phyloP scores from a whole-genome alignment of 2,888 invertebrate species.

The Dolichomitus sp. region DNA sequence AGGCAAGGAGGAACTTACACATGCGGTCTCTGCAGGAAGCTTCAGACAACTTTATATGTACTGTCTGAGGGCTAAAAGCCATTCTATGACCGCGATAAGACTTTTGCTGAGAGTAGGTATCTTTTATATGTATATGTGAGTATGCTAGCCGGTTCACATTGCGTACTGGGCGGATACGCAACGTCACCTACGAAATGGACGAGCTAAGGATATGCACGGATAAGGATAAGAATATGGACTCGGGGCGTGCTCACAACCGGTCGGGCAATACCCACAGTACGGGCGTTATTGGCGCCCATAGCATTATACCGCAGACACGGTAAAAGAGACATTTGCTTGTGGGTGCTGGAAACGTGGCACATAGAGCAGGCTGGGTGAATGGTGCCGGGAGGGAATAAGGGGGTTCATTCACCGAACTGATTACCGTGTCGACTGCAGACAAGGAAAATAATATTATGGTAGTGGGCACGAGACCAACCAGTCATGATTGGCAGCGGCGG shows the following conservation, averaged over 20 bases:
- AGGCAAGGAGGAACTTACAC: constrained; percentile 11
- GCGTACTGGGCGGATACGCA: constrained; percentile 26
- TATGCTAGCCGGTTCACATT: constrained; percentile 10
- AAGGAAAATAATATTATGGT: not conserved
- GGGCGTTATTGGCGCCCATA: constrained; percentile 15
- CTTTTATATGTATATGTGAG: not conserved
- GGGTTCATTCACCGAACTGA: constrained; percentile 10
- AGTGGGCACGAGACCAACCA: not conserved
- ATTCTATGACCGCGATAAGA: constrained; percentile 37
- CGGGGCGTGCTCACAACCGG: constrained; percentile 9
- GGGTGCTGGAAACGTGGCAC: constrained; percentile 19
- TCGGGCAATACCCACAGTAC: constrained; percentile 20
- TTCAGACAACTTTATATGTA: constrained; percentile 4
- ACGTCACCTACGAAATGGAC: constrained; percentile 39
- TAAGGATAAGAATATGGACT: constrained; percentile 40
- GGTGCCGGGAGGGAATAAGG: not conserved
- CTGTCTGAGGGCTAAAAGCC: constrained; percentile 39
- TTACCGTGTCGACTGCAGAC: not conserved
- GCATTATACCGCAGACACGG: not conserved
- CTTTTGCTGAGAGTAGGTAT: constrained; percentile 28
- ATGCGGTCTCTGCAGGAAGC: constrained; percentile 16
- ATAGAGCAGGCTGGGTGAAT: not conserved
- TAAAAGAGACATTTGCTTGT: constrained; percentile 12
- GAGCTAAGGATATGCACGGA: constrained; percentile 50
- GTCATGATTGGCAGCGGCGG: not conserved